Percentiles rank a stretch among this genome's conserved stretches.
phyloP scores from a whole-genome alignment of 1,140 invertebrate species.

The Ips typographus region DNA sequence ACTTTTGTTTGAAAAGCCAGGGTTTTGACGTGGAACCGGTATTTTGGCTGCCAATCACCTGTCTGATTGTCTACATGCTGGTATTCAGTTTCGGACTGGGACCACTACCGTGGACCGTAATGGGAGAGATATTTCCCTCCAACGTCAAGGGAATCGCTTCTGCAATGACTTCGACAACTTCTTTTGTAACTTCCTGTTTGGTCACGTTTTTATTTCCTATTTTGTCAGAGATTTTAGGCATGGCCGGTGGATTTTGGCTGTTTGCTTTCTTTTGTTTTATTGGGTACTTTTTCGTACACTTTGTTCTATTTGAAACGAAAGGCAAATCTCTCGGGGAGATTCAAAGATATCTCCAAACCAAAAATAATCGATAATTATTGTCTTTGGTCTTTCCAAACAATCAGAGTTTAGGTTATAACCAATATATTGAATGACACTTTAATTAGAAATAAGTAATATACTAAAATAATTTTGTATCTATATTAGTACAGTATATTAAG shows the following conservation, averaged over 20 bases:
- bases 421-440: not conserved
- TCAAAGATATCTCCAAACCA: constrained; percentile 36
- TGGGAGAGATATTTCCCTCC: constrained; percentile 78
- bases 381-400: too few relatives aligned
- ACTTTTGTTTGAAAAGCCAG: constrained; percentile 42
- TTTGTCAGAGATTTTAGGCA: constrained; percentile 61
- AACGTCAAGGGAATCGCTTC: constrained; percentile 73
- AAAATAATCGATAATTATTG: constrained; percentile 1
- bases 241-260: constrained; percentile 74
- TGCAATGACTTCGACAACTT: constrained; percentile 69
- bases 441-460: not conserved
- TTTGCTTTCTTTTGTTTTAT: constrained; percentile 63
- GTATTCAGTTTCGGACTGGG: constrained; percentile 64
- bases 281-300: constrained; percentile 58
- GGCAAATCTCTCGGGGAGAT: constrained; percentile 67
- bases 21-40: constrained; percentile 39
- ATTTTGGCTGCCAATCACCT: constrained; percentile 46
- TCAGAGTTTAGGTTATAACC: too few relatives aligned
- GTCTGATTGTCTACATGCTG: constrained; percentile 42
- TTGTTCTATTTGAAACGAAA: constrained; percentile 77
- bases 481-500: too few relatives aligned
- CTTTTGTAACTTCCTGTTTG: constrained; percentile 76
- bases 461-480: not conserved
- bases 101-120: constrained; percentile 80
- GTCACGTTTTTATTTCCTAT: constrained; percentile 73